A percentile compares a stretch with the other conserved stretches of the same genome.
Conservation (phyloP, 2,797 vertebrate species). For the Sebastes trivittatus region DNA sequence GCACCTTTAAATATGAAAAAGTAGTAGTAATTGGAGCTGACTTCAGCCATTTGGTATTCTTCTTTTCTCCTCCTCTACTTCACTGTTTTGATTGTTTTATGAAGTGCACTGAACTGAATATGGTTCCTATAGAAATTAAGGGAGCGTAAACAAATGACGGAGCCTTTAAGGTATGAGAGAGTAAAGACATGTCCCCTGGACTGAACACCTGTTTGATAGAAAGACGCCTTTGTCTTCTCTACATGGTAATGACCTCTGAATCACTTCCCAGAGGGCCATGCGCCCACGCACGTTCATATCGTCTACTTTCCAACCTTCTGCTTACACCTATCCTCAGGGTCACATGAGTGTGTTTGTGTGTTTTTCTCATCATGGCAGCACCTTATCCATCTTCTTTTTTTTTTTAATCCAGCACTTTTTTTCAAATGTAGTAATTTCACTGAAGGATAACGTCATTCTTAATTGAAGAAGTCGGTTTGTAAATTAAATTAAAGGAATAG, state of each 20-base stretch:
- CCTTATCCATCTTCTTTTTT: neutral
- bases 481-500: neutral
- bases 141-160: slow-evolving; percentile 40
- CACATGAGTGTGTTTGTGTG: neutral
- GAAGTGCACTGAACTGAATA: neutral
- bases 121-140: neutral
- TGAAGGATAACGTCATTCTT: neutral
- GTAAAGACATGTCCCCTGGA: slow-evolving; percentile 16
- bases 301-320: slow-evolving; percentile 27
- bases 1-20: neutral
- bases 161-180: slow-evolving; percentile 17
- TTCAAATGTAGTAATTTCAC: neutral
- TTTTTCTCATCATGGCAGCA: neutral
- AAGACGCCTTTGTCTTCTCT: slow-evolving; percentile 74
- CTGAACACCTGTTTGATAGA: slow-evolving; percentile 75
- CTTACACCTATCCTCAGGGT: slow-evolving; percentile 34
- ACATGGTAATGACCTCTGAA: slow-evolving; percentile 80
- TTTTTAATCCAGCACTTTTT: neutral
- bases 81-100: neutral
- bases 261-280: slow-evolving; percentile 74
- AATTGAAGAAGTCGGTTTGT: neutral
- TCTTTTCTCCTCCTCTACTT: neutral
- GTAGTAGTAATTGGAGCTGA: neutral
- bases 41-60: neutral
- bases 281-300: slow-evolving; percentile 31